Percentiles rank a stretch among this genome's conserved stretches.
phyloP scores from a whole-genome alignment of 1,140 invertebrate species.

The Meloidogyne exigua region DNA sequence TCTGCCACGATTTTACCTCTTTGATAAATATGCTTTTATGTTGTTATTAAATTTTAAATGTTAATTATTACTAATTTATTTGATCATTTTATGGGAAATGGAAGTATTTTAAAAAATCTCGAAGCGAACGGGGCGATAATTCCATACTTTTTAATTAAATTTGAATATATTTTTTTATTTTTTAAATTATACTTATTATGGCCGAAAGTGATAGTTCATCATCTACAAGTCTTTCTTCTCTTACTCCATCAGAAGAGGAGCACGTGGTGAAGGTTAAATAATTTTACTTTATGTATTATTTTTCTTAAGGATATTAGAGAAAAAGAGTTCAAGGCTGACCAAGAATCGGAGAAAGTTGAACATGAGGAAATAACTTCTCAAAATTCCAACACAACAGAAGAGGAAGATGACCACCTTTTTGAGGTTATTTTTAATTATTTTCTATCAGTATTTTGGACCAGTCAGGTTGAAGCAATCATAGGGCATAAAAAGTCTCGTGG shows the following conservation, averaged over 20 bases:
- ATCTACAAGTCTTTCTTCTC: background rate
- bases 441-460: background rate
- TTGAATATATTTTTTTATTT: background rate
- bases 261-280: background rate
- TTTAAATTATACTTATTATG: background rate
- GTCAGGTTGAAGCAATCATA: slow-evolving; percentile 28
- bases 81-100: no score
- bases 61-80: no score
- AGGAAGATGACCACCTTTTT: slow-evolving; percentile 23
- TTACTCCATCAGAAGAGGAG: background rate
- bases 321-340: background rate
- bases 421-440: slow-evolving; percentile 15
- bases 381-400: background rate
- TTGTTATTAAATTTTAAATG: no score
- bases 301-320: background rate
- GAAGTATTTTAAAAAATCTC: no score
- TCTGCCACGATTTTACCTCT: no score
- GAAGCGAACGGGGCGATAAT: no score
- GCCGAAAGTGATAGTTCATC: background rate
- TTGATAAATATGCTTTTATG: no score
- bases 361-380: background rate
- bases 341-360: background rate
- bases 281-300: background rate
- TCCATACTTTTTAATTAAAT: no score
- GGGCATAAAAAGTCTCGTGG: slow-evolving; percentile 20